phyloP scores from a whole-genome alignment of 1,140 invertebrate species.

The Linepithema humile region DNA sequence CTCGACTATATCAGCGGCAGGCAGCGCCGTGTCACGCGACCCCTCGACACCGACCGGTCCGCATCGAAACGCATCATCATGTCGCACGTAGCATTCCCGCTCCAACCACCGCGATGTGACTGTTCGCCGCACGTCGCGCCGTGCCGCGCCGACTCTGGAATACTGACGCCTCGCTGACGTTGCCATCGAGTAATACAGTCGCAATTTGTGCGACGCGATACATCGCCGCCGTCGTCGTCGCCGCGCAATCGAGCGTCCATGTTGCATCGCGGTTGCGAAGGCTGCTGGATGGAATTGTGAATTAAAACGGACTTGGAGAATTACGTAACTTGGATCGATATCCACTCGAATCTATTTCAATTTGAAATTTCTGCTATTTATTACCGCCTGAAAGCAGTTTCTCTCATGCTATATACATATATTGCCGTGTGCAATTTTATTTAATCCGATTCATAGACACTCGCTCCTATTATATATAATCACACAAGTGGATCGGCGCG shows the following conservation, averaged over 20 bases:
- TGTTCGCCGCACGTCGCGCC: constrained; percentile 65
- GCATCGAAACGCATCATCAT: constrained; percentile 66
- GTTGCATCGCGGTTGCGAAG: background rate
- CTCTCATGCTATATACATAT: too few relatives aligned
- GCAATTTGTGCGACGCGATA: constrained; percentile 45
- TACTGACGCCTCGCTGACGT: constrained; percentile 68
- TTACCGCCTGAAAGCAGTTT: background rate
- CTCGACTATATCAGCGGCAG: constrained; percentile 64
- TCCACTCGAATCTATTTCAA: too few relatives aligned
- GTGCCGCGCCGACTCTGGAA: constrained; percentile 42
- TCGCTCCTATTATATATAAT: background rate
- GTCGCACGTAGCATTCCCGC: constrained; percentile 52
- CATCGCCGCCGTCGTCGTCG: too few relatives aligned
- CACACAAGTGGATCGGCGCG: background rate
- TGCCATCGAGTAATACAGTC: constrained; percentile 46
- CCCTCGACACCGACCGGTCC: constrained; percentile 43
- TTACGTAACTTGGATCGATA: background rate
- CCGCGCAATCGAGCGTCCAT: background rate
- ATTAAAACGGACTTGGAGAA: background rate
- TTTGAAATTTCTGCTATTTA: background rate
- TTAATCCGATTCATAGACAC: background rate
- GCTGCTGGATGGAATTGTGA: too few relatives aligned
- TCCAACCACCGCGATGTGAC: constrained; percentile 65
- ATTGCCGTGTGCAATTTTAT: too few relatives aligned
- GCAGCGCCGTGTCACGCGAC: constrained; percentile 61